These are phyloP conservation scores for Drosophila nikananu DNA, from an alignment of 1,140 invertebrate genomes.

Conservation along the genomic window DNA sequence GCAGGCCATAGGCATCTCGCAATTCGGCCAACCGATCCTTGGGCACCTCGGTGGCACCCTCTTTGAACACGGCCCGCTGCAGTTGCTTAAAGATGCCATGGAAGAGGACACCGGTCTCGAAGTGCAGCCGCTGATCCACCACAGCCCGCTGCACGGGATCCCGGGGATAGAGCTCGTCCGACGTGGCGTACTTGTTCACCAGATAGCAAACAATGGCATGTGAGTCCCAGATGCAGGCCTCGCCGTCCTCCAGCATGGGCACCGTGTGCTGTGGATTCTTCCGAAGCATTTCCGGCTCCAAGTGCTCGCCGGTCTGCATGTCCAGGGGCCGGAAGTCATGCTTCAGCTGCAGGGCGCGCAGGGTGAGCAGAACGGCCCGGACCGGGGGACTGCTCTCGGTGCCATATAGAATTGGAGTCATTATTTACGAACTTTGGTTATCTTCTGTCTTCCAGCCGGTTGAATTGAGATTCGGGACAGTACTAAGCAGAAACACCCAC, in stretches of 20 bases:
- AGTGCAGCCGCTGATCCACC: constrained; percentile 87
- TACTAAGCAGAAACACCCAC: constrained; percentile 6
- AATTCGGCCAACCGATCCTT: constrained; percentile 65
- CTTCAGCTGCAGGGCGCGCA: constrained; percentile 86
- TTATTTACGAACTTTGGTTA: background rate
- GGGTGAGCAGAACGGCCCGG: constrained; percentile 87
- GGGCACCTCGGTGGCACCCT: constrained; percentile 56
- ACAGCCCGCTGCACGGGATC: constrained; percentile 86
- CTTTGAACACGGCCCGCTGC: constrained; percentile 46
- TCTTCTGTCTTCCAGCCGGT: background rate
- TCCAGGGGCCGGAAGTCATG: constrained; percentile 67
- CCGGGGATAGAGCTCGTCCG: constrained; percentile 87
- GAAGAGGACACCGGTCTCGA: constrained; percentile 87
- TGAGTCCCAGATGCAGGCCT: constrained; percentile 87
- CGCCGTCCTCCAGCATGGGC: constrained; percentile 88
- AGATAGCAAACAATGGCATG: constrained; percentile 88
- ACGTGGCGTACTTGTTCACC: constrained; percentile 86
- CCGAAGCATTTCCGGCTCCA: constrained; percentile 66
- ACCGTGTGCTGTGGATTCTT: constrained; percentile 87
- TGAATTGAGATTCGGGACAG: constrained; percentile 34
- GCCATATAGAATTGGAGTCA: constrained; percentile 86
- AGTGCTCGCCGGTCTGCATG: constrained; percentile 68
- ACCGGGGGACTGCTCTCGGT: constrained; percentile 87
- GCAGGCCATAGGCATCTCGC: constrained; percentile 84
- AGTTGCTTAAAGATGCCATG: constrained; percentile 49